Evolutionary conservation across 2,113 vertebrate species (phyloP), one percentile per base, ranked within the genome.

Genomic region (Butastur rufipennis): DNA sequence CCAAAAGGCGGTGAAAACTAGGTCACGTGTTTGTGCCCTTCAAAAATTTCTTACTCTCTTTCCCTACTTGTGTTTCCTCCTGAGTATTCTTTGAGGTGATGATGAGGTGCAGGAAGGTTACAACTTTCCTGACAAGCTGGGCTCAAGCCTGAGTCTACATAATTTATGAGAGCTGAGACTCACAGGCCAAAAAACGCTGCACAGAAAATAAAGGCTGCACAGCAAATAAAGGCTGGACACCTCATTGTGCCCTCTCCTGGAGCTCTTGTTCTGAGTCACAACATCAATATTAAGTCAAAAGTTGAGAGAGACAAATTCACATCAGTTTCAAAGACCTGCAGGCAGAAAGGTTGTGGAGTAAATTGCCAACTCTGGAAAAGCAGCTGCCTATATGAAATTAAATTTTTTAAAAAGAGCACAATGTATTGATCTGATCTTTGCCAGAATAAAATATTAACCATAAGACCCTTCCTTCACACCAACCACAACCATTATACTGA

Each of bases 361-460:
- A 95, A 93, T 52, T 80, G 61, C 25, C 38, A 84, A 34, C 27
- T 6, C 47, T 77, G 52, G 68, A 93, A 88, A 95, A 96, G 72
- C 18, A 59, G 20, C 73, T 88, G 62, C 55, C 79, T 83, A 40
- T 32, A 36, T 56, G 23, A 92, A 91, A 86, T 95, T 61, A 88
- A 80, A 77, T 91, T 91, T 53, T 20, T 56, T 75, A 94, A 88
- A 66, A 31, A 66, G 42, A 88, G 42, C 16, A 75, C 45, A 86
- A 58, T 9, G 0, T 77, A 95, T 93, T 92, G 91, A 96, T 95
- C 74, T 78, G 78, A 84, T 71, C 45, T 95, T 87, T 93, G 48
- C 71, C 78, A 92, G 73, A 93, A 93, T 94, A 93, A 97, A 97
- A 94, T 83, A 95, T 83, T 94, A 78, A 93, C 52, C 18, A 53